Conservation (phyloP, 2,888 invertebrate genomes). For the Julus scanicus region DNA sequence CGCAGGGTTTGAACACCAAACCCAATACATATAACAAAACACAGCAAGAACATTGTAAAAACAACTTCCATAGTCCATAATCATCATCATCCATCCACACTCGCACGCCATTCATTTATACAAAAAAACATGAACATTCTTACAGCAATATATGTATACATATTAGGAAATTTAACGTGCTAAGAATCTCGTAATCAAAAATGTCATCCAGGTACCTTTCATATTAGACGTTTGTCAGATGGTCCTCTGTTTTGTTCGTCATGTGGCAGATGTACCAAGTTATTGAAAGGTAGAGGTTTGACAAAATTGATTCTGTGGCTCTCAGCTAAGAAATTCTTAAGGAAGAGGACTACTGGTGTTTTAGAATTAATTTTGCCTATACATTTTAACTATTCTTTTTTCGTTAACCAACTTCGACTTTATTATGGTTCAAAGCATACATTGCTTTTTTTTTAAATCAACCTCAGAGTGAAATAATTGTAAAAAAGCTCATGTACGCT, state of each 20-base stretch:
- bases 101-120: neutral
- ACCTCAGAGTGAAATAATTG: too few species aligned
- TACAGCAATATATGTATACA: conserved; percentile 21
- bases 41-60: neutral
- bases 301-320: conserved; percentile 53
- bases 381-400: conserved; percentile 36
- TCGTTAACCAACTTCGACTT: neutral
- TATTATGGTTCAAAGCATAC: too few species aligned
- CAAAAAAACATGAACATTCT: neutral
- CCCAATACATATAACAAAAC: neutral
- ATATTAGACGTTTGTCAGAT: neutral
- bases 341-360: conserved; percentile 55
- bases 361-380: conserved; percentile 58
- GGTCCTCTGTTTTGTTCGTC: neutral
- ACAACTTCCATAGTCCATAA: neutral
- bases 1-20: conserved; percentile 16
- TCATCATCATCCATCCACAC: neutral
- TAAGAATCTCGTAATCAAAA: conserved; percentile 45
- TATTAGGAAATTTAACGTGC: neutral
- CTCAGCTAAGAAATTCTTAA: conserved; percentile 56
- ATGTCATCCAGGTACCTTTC: conserved; percentile 16
- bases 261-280: neutral
- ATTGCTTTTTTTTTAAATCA: too few species aligned
- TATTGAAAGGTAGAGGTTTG: conserved; percentile 44
- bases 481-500: too few species aligned